A percentile compares a stretch with the other conserved stretches of the same genome.
Conservation (phyloP, 2,888 invertebrate genomes). For the Agrochola lota region DNA sequence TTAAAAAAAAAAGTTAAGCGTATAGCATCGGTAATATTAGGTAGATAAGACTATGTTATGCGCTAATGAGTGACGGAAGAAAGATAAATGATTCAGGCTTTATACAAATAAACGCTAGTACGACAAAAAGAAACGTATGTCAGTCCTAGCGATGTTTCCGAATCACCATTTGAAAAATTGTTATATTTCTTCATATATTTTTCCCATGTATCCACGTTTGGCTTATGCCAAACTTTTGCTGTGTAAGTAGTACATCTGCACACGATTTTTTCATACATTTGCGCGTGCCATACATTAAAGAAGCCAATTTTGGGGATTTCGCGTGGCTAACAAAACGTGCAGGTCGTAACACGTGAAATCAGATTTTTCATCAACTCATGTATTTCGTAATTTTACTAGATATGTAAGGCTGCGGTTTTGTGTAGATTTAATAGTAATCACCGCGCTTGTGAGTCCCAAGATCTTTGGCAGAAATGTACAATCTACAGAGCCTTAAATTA, state of each 20-base stretch:
- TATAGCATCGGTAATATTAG: not conserved
- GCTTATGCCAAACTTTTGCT: conserved; percentile 64
- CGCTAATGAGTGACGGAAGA: conserved; percentile 18
- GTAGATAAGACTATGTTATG: not conserved
- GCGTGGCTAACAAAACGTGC: conserved; percentile 69
- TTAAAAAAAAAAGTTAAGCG: not conserved
- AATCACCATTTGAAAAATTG: conserved; percentile 46
- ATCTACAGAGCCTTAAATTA: not conserved
- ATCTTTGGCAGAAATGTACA: not conserved
- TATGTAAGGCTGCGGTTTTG: conserved; percentile 9
- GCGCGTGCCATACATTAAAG: conserved; percentile 75
- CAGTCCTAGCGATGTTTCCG: conserved; percentile 21
- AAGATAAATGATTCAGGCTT: conserved; percentile 10
- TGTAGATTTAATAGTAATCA: not conserved
- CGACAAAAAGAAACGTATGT: conserved; percentile 21
- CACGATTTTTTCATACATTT: conserved; percentile 70
- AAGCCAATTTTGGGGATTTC: conserved; percentile 74
- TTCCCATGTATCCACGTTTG: conserved; percentile 42
- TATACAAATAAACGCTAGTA: conserved; percentile 14
- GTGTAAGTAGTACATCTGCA: conserved; percentile 65
- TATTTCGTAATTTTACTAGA: conserved; percentile 51
- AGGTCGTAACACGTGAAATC: conserved; percentile 58
- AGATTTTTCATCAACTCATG: conserved; percentile 54
- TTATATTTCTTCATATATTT: conserved; percentile 49
- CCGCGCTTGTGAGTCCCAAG: not conserved